Base-by-base conservation (phyloP, 1,140 invertebrate genomes). In the Bombus consobrinus region DNA sequence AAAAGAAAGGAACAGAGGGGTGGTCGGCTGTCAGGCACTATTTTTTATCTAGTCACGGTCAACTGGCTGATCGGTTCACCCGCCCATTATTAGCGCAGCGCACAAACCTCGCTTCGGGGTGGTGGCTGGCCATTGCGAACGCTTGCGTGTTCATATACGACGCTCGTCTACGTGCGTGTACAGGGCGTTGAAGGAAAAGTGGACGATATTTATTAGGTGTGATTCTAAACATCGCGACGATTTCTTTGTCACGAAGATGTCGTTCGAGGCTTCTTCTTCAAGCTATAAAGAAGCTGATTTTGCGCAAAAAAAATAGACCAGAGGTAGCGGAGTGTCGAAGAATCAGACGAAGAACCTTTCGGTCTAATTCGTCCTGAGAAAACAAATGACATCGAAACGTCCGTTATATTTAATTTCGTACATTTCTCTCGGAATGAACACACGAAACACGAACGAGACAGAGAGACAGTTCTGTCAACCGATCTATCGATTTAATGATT, bases 41-140 rank as follows among this genome's bases (percentile, higher is more conserved):
- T 95, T 95, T 95, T 95, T 95, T 95, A 95, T 95, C 95, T 95
- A 94, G 95, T 95, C 95, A 95, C 95, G 95, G 95, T 95, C 95
- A 95, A 95, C 95, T 95, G 94, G 93, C 94, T 94, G 93, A 93
- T 91, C 88, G 90, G 91, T 91, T 92, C 93, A 89, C 92, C 95
- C 94, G 93, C 94, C 95, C 94, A 95, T 95, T 95, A 95, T 95
- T 95, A 95, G 94, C 94, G 94, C 95, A 92, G 89, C 92, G 93
- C 91, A 93, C 92, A 92, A 86, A 84, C 83, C 68, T 41, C 39
- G 62, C 62, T 64, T 53, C 66, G 59, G 74, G 62, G 66, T 76
- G 39, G 53, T 62, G 25, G 37, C 43, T 81, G 59, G 75, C 87
- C 57, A 86, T 88, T 86, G 87, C 75, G 73, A 86, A 85, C 69